These are phyloP conservation scores for Crenichthys baileyi DNA, from an alignment of 2,797 vertebrate species.

Conservation along the genomic window DNA sequence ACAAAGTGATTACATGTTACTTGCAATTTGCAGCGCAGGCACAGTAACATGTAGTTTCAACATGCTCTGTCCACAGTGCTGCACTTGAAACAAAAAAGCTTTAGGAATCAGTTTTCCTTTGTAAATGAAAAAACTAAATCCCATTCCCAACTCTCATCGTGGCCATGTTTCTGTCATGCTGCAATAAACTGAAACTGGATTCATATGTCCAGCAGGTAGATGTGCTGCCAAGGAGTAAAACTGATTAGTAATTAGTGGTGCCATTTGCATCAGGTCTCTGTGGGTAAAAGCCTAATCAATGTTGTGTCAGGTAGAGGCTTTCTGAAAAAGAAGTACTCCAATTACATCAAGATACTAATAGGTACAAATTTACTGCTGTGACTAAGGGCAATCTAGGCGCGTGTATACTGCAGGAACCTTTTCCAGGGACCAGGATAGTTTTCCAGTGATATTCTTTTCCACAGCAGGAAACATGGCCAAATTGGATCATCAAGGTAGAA, in stretches of 20 bases:
- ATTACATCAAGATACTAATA: slow-evolving; percentile 75
- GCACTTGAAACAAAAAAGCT: slow-evolving; percentile 40
- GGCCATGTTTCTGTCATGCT: slow-evolving; percentile 67
- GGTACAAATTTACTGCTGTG: slow-evolving; percentile 60
- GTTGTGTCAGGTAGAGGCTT: slow-evolving; percentile 67
- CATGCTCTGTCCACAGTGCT: slow-evolving; percentile 26
- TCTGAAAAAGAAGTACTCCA: slow-evolving; percentile 55
- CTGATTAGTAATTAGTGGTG: slow-evolving; percentile 80
- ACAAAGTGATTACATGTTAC: slow-evolving; percentile 81
- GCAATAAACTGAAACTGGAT: slow-evolving; percentile 68
- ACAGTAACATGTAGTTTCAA: slow-evolving; percentile 26
- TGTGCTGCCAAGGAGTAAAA: slow-evolving; percentile 74
- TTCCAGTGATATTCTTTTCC: neutral
- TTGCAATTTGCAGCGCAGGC: slow-evolving; percentile 48
- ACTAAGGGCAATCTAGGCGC: slow-evolving; percentile 51
- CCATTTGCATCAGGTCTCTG: slow-evolving; percentile 76
- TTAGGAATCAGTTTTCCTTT: slow-evolving; percentile 47
- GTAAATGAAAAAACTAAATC: slow-evolving; percentile 62
- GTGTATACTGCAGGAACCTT: neutral
- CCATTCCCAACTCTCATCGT: slow-evolving; percentile 50
- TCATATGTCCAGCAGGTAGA: slow-evolving; percentile 62
- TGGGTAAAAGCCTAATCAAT: slow-evolving; percentile 71
- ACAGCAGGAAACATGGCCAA: neutral
- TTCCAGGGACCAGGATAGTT: neutral
- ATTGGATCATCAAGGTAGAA: neutral